These are phyloP conservation scores for Ornithorhynchus anatinus DNA, from an alignment of 2,113 vertebrate genomes.

Conservation along the genomic window DNA sequence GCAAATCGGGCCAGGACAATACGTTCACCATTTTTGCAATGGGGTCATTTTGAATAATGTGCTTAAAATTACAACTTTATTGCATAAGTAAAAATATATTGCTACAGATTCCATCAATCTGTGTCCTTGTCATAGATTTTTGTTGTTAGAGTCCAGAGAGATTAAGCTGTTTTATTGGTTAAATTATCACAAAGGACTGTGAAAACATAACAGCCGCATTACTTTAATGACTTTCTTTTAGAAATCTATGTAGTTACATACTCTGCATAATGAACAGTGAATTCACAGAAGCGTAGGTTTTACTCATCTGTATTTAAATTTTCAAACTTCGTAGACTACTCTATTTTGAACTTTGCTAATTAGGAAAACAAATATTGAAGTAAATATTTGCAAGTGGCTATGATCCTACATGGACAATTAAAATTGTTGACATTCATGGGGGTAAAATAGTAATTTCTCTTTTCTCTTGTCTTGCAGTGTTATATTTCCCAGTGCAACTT, in stretches of 20 bases:
- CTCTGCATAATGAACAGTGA: slow-evolving; percentile 57
- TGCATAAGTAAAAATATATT: slow-evolving; percentile 65
- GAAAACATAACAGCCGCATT: slow-evolving; percentile 60
- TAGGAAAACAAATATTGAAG: slow-evolving; percentile 14
- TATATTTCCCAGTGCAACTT: not conserved
- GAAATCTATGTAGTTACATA: slow-evolving; percentile 57
- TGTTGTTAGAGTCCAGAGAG: slow-evolving; percentile 61
- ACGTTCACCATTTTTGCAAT: slow-evolving; percentile 31
- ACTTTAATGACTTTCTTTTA: slow-evolving; percentile 67
- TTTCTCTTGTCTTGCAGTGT: not conserved
- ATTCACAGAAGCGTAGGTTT: slow-evolving; percentile 52
- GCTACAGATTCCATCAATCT: slow-evolving; percentile 67
- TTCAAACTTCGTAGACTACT: slow-evolving; percentile 28
- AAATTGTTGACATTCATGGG: slow-evolving; percentile 2
- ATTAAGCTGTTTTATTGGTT: slow-evolving; percentile 66
- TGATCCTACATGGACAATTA: slow-evolving; percentile 19
- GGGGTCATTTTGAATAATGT: slow-evolving; percentile 63
- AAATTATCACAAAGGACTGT: slow-evolving; percentile 58
- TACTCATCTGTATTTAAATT: slow-evolving; percentile 45
- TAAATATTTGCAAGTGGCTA: slow-evolving; percentile 25
- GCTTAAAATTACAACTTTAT: slow-evolving; percentile 75
- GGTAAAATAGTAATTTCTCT: not conserved
- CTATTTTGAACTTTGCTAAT: slow-evolving; percentile 42
- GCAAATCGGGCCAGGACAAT: slow-evolving; percentile 61
- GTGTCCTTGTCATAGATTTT: slow-evolving; percentile 60